A percentile compares a stretch with the other conserved stretches of the same genome.
Evolutionary conservation across 2,113 vertebrate species (phyloP).

Genomic region (Cephalopholis sonnerati): DNA sequence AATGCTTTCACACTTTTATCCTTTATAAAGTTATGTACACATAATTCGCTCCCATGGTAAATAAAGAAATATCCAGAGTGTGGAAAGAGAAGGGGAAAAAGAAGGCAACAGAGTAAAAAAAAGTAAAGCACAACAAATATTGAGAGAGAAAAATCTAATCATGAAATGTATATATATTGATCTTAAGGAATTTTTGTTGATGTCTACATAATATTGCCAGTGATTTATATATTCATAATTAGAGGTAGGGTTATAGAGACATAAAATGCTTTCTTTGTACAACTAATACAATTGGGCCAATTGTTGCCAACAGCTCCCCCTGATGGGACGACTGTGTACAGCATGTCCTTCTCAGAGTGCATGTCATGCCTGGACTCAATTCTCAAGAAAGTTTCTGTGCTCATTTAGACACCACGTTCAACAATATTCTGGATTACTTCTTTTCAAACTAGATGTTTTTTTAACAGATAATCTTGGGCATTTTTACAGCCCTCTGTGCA

Average conservation of each 20-base stretch:
- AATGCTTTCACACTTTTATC: constrained; percentile 78
- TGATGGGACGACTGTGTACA: constrained; percentile 41
- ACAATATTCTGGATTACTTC: neutral
- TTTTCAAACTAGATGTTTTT: too few species aligned
- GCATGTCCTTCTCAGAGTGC: constrained; percentile 43
- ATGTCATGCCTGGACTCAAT: constrained; percentile 39
- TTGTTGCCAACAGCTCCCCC: constrained; percentile 56
- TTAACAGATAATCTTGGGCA: neutral
- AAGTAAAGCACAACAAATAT: constrained; percentile 71
- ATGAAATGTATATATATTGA: constrained; percentile 58
- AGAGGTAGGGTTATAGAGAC: constrained; percentile 72
- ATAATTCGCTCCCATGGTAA: constrained; percentile 76
- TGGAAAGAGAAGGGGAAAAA: constrained; percentile 41
- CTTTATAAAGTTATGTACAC: constrained; percentile 85
- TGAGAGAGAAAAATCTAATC: constrained; percentile 64
- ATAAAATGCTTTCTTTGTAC: constrained; percentile 64
- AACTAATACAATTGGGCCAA: constrained; percentile 40
- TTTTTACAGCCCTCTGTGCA: neutral
- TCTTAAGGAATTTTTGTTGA: constrained; percentile 41
- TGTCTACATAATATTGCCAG: constrained; percentile 58
- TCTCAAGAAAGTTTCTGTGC: constrained; percentile 13
- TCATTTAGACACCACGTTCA: neutral
- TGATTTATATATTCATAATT: constrained; percentile 52
- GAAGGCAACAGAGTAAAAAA: constrained; percentile 61
- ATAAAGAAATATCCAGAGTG: constrained; percentile 72